These are phyloP conservation scores for Phengaris alcon DNA, from an alignment of 2,888 invertebrate species.

Conservation along the genomic window DNA sequence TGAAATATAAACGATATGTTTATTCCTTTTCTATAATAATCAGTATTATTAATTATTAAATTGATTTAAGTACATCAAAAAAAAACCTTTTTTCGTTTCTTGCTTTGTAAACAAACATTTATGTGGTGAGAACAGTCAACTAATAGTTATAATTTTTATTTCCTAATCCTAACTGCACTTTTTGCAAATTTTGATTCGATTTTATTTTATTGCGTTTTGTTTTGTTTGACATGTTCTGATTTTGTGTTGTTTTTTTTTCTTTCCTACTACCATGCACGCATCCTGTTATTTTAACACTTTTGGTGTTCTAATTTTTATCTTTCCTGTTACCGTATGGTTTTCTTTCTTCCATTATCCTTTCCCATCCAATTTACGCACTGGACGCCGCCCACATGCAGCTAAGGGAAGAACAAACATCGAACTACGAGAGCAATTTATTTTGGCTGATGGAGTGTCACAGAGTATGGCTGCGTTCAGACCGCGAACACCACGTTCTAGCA, in stretches of 20 bases:
- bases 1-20: background rate
- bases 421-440: constrained; percentile 98
- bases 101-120: constrained; percentile 60
- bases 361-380: constrained; percentile 62
- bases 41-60: too few species aligned
- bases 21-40: too few species aligned
- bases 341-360: constrained; percentile 53
- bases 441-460: constrained; percentile 99
- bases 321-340: constrained; percentile 70
- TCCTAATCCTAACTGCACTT: constrained; percentile 75
- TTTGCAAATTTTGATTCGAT: constrained; percentile 53
- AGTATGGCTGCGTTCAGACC: constrained; percentile 99
- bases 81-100: constrained; percentile 42
- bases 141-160: constrained; percentile 67
- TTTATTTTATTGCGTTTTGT: constrained; percentile 58
- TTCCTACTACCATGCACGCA: constrained; percentile 74
- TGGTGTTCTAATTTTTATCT: constrained; percentile 65
- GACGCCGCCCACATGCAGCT: constrained; percentile 86
- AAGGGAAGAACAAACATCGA: constrained; percentile 99
- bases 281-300: constrained; percentile 66
- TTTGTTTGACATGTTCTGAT: constrained; percentile 76
- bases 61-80: too few species aligned
- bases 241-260: constrained; percentile 72
- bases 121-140: constrained; percentile 68
- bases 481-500: constrained; percentile 91